Percentiles rank a stretch among this genome's conserved stretches.
Evolutionary conservation across 2,888 invertebrate species (phyloP).

Genomic region (Neria commutata): DNA sequence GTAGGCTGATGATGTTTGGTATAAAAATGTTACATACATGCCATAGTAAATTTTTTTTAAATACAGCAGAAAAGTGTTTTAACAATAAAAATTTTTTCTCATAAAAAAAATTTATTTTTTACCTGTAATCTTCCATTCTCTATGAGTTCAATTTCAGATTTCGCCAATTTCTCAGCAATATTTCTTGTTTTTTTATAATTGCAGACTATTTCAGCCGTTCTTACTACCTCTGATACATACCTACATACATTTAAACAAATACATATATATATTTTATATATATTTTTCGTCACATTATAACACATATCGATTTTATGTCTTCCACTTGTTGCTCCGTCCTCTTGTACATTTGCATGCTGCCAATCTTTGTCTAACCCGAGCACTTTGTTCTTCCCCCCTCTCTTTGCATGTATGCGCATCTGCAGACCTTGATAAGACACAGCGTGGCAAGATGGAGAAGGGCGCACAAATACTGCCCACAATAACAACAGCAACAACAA

Average conservation of each 20-base stretch:
- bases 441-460: conserved; percentile 54
- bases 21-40: too few species aligned
- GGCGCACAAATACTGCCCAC: conserved; percentile 40
- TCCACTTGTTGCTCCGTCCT: background rate
- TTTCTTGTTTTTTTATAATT: background rate
- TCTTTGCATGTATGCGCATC: background rate
- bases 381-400: background rate
- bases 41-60: too few species aligned
- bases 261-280: too few species aligned
- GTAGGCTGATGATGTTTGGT: too few species aligned
- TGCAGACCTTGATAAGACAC: conserved; percentile 40
- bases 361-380: background rate
- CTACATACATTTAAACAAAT: too few species aligned
- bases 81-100: background rate
- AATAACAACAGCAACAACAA: conserved; percentile 21
- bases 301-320: too few species aligned
- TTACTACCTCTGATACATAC: background rate
- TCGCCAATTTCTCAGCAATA: too few species aligned
- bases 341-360: too few species aligned
- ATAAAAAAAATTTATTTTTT: background rate
- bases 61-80: too few species aligned
- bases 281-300: too few species aligned
- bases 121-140: background rate
- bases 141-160: too few species aligned
- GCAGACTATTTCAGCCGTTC: background rate